These are phyloP conservation scores for Apteryx mantelli DNA, from an alignment of 2,113 vertebrate species.

Conservation along the genomic window DNA sequence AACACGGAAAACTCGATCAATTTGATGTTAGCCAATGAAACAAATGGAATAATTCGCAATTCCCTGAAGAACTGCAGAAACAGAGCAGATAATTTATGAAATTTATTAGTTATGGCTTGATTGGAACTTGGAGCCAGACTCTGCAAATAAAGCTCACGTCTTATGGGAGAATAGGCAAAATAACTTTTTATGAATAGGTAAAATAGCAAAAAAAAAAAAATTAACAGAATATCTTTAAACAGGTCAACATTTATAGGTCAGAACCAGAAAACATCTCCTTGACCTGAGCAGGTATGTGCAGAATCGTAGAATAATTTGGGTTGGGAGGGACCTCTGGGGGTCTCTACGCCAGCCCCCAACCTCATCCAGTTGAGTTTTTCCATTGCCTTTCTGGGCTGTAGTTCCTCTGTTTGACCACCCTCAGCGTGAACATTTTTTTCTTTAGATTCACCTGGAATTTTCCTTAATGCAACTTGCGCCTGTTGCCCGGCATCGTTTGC, in stretches of 20 bases:
- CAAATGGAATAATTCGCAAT: constrained; percentile 41
- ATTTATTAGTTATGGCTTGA: constrained; percentile 57
- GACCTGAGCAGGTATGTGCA: background rate
- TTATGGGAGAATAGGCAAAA: background rate
- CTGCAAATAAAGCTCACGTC: constrained; percentile 51
- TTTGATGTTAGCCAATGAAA: background rate
- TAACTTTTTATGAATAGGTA: background rate
- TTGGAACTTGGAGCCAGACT: constrained; percentile 50
- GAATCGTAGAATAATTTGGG: background rate
- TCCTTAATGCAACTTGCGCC: background rate
- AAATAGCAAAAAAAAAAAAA: background rate
- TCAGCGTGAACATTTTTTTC: background rate
- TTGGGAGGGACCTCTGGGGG: background rate
- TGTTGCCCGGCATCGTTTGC: background rate
- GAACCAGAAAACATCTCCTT: background rate
- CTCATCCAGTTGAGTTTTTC: background rate
- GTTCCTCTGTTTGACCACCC: background rate
- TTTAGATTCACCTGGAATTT: background rate
- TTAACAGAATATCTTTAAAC: background rate
- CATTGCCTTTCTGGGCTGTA: background rate
- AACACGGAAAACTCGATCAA: constrained; percentile 10
- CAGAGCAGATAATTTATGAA: constrained; percentile 56
- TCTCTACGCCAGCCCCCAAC: background rate
- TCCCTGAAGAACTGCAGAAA: constrained; percentile 70
- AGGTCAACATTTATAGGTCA: background rate